phyloP scores from a whole-genome alignment of 2,888 invertebrate species.

The Athripsodes cinereus region DNA sequence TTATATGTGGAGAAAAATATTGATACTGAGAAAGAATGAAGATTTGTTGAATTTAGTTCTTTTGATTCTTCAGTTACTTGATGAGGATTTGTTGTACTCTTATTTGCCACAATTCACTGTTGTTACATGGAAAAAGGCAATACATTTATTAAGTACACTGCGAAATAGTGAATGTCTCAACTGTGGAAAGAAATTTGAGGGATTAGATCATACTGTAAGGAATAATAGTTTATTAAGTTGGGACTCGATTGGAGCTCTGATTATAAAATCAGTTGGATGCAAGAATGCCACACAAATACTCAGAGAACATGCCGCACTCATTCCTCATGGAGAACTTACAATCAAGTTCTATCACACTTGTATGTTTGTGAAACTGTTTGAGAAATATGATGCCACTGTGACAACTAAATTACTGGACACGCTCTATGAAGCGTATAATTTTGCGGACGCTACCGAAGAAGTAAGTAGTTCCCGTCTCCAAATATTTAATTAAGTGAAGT shows the following conservation, averaged over 20 bases:
- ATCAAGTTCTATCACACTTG: slow-evolving; percentile 56
- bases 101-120: slow-evolving; percentile 51
- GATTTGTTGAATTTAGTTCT: slow-evolving; percentile 49
- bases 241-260: slow-evolving; percentile 52
- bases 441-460: slow-evolving; percentile 40
- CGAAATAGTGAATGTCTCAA: slow-evolving; percentile 55
- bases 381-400: slow-evolving; percentile 39
- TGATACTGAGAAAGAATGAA: slow-evolving; percentile 45
- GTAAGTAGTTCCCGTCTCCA: slow-evolving; percentile 31
- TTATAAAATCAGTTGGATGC: slow-evolving; percentile 57
- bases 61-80: slow-evolving; percentile 55
- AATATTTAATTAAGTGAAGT: neutral
- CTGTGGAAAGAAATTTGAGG: slow-evolving; percentile 47
- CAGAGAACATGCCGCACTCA: slow-evolving; percentile 47
- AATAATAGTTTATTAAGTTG: slow-evolving; percentile 45
- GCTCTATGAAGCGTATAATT: slow-evolving; percentile 40
- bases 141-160: slow-evolving; percentile 50
- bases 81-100: slow-evolving; percentile 49
- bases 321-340: slow-evolving; percentile 54
- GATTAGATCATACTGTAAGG: slow-evolving; percentile 32
- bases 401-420: slow-evolving; percentile 39
- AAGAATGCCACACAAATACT: slow-evolving; percentile 52
- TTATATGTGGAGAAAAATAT: slow-evolving; percentile 55
- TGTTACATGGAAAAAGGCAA: slow-evolving; percentile 53
- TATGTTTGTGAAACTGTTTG: slow-evolving; percentile 44